Conservation (phyloP, 2,113 vertebrate species). For the Plotosus lineatus region DNA sequence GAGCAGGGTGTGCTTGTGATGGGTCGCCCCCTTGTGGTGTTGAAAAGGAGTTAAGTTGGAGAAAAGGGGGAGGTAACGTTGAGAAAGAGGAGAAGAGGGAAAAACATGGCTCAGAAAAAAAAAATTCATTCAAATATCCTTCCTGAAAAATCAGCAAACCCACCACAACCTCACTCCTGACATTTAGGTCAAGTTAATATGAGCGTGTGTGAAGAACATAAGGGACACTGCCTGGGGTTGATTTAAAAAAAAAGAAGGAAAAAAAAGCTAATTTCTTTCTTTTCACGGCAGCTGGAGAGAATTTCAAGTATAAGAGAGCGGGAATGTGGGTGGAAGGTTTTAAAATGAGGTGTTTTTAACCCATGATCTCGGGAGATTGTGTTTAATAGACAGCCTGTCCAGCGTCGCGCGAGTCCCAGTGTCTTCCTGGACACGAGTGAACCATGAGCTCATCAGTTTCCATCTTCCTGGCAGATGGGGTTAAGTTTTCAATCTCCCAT, state of each 20-base stretch:
- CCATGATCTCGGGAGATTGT: background rate
- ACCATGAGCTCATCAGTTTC: constrained; percentile 67
- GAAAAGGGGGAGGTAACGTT: constrained; percentile 46
- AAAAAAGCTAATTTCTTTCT: background rate
- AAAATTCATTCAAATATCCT: constrained; percentile 75
- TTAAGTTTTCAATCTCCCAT: constrained; percentile 44
- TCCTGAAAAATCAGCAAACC: constrained; percentile 76
- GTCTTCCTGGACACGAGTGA: constrained; percentile 66
- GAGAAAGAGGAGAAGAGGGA: constrained; percentile 56
- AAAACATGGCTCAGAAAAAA: constrained; percentile 52
- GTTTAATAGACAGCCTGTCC: constrained; percentile 56
- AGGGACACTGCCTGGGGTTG: constrained; percentile 24
- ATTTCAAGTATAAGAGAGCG: background rate
- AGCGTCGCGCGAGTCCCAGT: constrained; percentile 61
- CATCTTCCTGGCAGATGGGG: background rate
- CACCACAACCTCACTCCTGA: constrained; percentile 80
- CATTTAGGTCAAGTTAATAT: constrained; percentile 68
- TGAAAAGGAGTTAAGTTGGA: background rate
- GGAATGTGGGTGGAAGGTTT: background rate
- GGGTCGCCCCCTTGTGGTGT: constrained; percentile 56
- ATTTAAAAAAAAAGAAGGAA: background rate
- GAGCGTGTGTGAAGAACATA: constrained; percentile 54
- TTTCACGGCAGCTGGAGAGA: background rate
- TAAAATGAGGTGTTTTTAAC: background rate
- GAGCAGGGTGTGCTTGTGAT: background rate